These are phyloP conservation scores for Nothobranchius furzeri DNA, from an alignment of 2,113 vertebrate genomes.

Conservation along the genomic window DNA sequence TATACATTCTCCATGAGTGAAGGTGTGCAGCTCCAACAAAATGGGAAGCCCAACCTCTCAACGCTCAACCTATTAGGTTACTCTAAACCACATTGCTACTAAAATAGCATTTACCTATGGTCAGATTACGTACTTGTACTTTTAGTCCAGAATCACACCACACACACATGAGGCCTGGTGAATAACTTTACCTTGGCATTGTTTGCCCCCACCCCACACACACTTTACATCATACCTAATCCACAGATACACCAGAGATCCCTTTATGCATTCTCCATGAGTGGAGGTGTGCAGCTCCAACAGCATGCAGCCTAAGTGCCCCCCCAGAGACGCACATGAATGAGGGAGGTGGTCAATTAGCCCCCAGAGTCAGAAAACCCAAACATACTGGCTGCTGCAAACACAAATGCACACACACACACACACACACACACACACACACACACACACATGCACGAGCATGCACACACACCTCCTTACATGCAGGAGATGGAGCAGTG, in stretches of 20 bases:
- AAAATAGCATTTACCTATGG: too few species aligned
- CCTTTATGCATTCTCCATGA: slow-evolving; percentile 75
- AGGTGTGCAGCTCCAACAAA: slow-evolving; percentile 40
- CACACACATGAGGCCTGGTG: slow-evolving; percentile 17
- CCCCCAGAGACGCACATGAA: slow-evolving; percentile 57
- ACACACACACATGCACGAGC: slow-evolving; percentile 30
- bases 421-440: too few species aligned
- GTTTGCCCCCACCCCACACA: slow-evolving; percentile 33
- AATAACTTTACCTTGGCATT: slow-evolving; percentile 38
- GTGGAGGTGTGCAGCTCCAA: slow-evolving; percentile 48
- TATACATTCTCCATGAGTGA: slow-evolving; percentile 74
- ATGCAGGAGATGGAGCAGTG: too few species aligned
- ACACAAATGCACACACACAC: slow-evolving; percentile 5
- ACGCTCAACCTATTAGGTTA: too few species aligned
- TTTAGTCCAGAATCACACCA: slow-evolving; percentile 9
- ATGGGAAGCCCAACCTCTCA: background rate
- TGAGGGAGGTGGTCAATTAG: slow-evolving; percentile 67
- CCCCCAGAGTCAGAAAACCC: slow-evolving; percentile 50
- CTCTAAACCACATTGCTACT: too few species aligned
- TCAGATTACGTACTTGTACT: background rate
- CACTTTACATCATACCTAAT: slow-evolving; percentile 49
- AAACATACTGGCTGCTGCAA: slow-evolving; percentile 19
- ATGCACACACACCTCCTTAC: too few species aligned
- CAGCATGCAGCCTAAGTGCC: slow-evolving; percentile 59
- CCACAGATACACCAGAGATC: slow-evolving; percentile 56